Percentiles rank a stretch among this genome's conserved stretches.
These are phyloP conservation scores for Zygaena filipendulae DNA, from an alignment of 2,888 invertebrate genomes.

Conservation along the genomic window DNA sequence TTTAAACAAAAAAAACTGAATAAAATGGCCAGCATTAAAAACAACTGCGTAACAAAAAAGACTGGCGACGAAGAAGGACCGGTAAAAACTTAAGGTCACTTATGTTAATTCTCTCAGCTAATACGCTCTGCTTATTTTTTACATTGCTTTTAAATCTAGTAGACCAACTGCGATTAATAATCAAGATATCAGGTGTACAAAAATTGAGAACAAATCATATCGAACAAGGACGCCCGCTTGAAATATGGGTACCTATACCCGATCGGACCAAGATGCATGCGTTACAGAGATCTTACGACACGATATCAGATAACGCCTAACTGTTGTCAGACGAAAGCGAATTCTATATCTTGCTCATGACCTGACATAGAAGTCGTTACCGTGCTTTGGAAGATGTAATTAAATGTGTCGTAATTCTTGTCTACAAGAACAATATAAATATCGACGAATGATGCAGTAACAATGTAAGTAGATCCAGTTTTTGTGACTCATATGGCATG, in stretches of 20 bases:
- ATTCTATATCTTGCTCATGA: conserved; percentile 27
- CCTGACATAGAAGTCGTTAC: conserved; percentile 34
- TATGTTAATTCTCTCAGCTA: too few species aligned
- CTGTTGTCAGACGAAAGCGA: conserved; percentile 35
- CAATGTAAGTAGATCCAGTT: conserved; percentile 33
- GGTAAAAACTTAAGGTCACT: too few species aligned
- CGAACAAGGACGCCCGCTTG: conserved; percentile 38
- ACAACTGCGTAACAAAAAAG: too few species aligned
- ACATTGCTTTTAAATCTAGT: too few species aligned
- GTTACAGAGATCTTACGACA: conserved; percentile 42
- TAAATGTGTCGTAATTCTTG: too few species aligned
- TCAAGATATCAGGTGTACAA: conserved; percentile 16
- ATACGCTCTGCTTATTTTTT: too few species aligned
- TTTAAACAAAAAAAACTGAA: too few species aligned
- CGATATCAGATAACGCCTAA: conserved; percentile 49
- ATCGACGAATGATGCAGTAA: conserved; percentile 39
- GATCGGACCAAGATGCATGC: conserved; percentile 37
- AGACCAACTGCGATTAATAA: conserved; percentile 7
- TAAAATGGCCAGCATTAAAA: too few species aligned
- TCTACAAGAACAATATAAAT: too few species aligned
- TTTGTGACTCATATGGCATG: conserved; percentile 43
- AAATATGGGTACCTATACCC: conserved; percentile 39
- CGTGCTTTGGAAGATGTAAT: too few species aligned
- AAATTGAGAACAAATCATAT: conserved; percentile 30
- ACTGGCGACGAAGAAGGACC: too few species aligned